Base-by-base conservation (phyloP, 2,888 invertebrate species). In the Chalcosyrphus nemorum region DNA sequence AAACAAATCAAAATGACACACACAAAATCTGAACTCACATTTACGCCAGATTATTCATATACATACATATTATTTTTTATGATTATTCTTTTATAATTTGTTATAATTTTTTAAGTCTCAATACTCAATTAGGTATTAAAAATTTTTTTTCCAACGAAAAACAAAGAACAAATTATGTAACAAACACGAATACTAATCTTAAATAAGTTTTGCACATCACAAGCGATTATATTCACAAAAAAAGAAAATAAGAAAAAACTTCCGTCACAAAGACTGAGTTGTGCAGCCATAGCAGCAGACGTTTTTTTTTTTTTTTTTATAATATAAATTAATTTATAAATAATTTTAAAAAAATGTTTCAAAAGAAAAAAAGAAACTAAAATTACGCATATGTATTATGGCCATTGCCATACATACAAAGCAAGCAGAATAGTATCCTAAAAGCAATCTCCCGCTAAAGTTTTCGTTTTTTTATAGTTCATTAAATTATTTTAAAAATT, bases 211-310 rank as follows among this genome's bases (percentile, higher is more conserved):
- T 43, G 52, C 72, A 72, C 77, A 82, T 82, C 71, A 81, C 71
- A 77, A 71, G 56, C 17, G 35, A 57, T 35, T 54, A 38, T 21
- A 70, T 45, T 24, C 45, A 52, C 27, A 59, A 32, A 54, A 35
- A 47, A 61, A n/a, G n/a, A 61, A 61, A 63, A 11, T 43, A 66
- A 57, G 65, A 61, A 35, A 38, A 70, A 82, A 82, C 82, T 82
- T 82, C 82, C 82, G 78, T 77, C 82, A 82, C 54, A 78, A 82
- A 82, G 82, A 82, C 82, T 82, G 82, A 82, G 82, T 78, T 78
- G 61, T 82, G 82, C 82, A 77, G 82, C 82, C 72, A 81, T 77
- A 70, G 81, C 71, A 71, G 81, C 71, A 77, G 61, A 71, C 66
- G 24, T 81, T 76, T 76, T 63, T 21, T 76, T 76, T 57, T 52